These are phyloP conservation scores for Coboldia fuscipes DNA, from an alignment of 1,140 invertebrate species.

Conservation along the genomic window DNA sequence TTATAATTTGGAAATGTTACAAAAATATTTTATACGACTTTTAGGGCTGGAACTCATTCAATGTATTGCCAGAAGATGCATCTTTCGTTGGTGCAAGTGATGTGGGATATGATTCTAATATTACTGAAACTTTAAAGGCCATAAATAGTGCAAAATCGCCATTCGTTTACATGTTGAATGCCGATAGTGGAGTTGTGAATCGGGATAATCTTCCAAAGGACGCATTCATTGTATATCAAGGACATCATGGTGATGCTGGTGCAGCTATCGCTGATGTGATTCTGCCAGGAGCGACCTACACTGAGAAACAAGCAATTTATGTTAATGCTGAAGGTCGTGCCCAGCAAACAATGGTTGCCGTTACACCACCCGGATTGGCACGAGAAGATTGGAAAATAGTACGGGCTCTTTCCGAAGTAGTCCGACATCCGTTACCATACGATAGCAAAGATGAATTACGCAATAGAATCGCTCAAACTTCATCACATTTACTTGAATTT, in stretches of 20 bases:
- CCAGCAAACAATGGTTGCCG: conserved; percentile 78
- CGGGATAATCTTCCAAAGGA: conserved; percentile 59
- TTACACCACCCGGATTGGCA: conserved; percentile 84
- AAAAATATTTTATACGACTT: conserved; percentile 2
- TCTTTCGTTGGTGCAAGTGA: conserved; percentile 92
- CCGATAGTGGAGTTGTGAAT: conserved; percentile 66
- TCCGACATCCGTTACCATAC: conserved; percentile 62
- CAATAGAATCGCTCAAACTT: conserved; percentile 56
- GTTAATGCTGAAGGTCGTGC: conserved; percentile 94
- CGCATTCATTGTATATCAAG: conserved; percentile 86
- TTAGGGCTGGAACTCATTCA: conserved; percentile 51
- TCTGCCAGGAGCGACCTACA: conserved; percentile 93
- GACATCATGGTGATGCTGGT: conserved; percentile 90
- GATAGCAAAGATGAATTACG: conserved; percentile 74
- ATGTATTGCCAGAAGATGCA: conserved; percentile 77
- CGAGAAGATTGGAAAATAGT: conserved; percentile 98
- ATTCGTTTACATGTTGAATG: conserved; percentile 78
- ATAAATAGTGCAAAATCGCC: conserved; percentile 42
- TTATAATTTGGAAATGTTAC: not conserved
- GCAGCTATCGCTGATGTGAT: conserved; percentile 85
- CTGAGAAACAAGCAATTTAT: conserved; percentile 92
- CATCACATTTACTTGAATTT: conserved; percentile 72
- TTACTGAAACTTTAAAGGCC: conserved; percentile 38
- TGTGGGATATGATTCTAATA: conserved; percentile 72
- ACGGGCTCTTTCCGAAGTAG: conserved; percentile 46